These are phyloP conservation scores for Nomada goodeniana DNA, from an alignment of 2,888 invertebrate species.

Conservation along the genomic window DNA sequence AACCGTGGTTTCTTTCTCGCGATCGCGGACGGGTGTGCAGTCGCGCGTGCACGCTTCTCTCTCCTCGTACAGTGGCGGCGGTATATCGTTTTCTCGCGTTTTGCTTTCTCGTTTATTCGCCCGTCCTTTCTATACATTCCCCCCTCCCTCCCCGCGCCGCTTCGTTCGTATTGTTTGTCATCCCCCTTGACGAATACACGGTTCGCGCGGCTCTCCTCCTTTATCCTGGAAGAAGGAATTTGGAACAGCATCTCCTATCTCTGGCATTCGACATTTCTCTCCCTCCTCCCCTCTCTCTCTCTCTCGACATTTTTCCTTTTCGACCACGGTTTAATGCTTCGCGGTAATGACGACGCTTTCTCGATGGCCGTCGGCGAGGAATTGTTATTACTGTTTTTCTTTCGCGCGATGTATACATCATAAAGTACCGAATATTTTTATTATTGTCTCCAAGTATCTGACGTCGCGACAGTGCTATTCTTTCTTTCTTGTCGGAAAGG, in stretches of 20 bases:
- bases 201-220: background rate
- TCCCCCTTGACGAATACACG: background rate
- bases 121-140: too few relatives aligned
- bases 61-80: background rate
- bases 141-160: background rate
- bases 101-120: background rate
- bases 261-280: too few relatives aligned
- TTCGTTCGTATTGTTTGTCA: background rate
- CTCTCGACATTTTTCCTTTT: background rate
- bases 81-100: background rate
- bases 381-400: too few relatives aligned
- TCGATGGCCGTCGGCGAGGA: background rate
- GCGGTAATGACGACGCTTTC: background rate
- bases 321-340: background rate
- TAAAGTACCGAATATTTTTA: too few relatives aligned
- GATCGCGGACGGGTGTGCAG: too few relatives aligned
- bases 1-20: too few relatives aligned
- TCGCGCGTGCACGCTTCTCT: too few relatives aligned
- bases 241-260: conserved; percentile 1
- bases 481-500: too few relatives aligned
- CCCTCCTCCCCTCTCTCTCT: too few relatives aligned
- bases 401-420: too few relatives aligned
- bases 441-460: too few relatives aligned
- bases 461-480: too few relatives aligned
- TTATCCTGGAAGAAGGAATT: background rate